Percentiles rank a stretch among this genome's conserved stretches.
These are phyloP conservation scores for Lamellibrachia luymesi DNA, from an alignment of 1,140 invertebrate species.

Conservation along the genomic window DNA sequence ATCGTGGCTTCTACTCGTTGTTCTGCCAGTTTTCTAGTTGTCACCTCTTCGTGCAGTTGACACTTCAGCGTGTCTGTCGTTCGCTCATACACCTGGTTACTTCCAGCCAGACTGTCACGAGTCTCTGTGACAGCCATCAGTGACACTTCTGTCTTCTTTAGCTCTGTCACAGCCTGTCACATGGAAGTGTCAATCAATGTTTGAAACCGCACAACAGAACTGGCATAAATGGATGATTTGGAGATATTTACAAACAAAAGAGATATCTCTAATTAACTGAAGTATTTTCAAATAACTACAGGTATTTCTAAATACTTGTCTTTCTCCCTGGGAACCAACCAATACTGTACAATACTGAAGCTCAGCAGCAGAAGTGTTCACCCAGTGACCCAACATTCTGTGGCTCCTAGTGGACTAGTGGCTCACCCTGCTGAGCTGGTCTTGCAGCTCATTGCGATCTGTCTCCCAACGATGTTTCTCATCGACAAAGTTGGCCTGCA, in stretches of 20 bases:
- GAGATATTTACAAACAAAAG: no score
- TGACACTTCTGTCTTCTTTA: constrained; percentile 37
- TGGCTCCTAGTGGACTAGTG: background rate
- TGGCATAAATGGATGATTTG: no score
- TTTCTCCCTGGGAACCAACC: no score
- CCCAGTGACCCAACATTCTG: background rate
- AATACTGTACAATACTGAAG: no score
- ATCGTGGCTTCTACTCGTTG: background rate
- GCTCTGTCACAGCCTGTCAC: constrained; percentile 37
- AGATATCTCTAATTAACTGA: no score
- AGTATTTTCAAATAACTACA: no score
- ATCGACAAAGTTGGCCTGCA: background rate
- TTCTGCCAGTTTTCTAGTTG: background rate
- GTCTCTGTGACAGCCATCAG: constrained; percentile 33
- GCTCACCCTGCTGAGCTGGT: constrained; percentile 15
- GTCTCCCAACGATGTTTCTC: constrained; percentile 7
- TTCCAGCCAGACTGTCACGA: constrained; percentile 34
- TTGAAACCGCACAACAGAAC: no score
- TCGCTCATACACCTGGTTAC: constrained; percentile 32
- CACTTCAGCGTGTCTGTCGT: constrained; percentile 33
- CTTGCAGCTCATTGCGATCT: background rate
- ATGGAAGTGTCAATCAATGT: no score
- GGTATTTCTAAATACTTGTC: no score
- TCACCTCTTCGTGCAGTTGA: constrained; percentile 33
- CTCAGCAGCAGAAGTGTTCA: background rate